Evolutionary conservation across 2,888 invertebrate species (phyloP), one percentile per base, ranked within the genome.

Genomic region (Coelinius sp.): DNA sequence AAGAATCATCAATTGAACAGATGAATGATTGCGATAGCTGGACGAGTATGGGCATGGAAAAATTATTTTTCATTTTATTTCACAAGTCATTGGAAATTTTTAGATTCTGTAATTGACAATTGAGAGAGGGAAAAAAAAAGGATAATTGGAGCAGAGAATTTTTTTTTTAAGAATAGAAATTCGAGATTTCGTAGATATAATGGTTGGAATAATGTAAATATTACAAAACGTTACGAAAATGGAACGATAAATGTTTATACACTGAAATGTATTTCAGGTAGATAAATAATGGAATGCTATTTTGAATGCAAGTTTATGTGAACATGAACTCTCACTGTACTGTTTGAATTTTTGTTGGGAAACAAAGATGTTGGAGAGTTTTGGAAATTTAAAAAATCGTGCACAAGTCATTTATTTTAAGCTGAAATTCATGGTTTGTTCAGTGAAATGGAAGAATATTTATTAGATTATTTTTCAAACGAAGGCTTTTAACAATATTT

Each of bases 171-270:
- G 12, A 67, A 49, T 64, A 63, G 56, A 70, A 38, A 70, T 70
- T 70, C 62, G 62, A 62, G 62, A 69, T 63, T 70, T 20, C 14
- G 10, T 4, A 14, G 17, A 41, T 24, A 22, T n/a, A 56, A 68
- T 41, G 25, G 31, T 4, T 27, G 27, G 20, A 10, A 59, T n/a
- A 22, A 41, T 63, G 63, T 63, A 67, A 69, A 63, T 46, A 63
- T 31, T 53, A 38, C 59, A 59, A 31, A 31, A 20, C 53, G 35
- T 46, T 27, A 44, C 41, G 41, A 41, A 63, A 24, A 44, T 41
- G 41, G 22, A 63, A 38, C 24, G 41, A 35, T 41, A 63, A 22
- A 59, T 41, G 41, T 63, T 63, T 63, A 63, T 63, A 24, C 63
- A 10, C 10, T 38, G 63, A 31, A 17, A 63, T 63, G 41, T 41